These are phyloP conservation scores for Scartelaos histophorus DNA, from an alignment of 2,113 vertebrate species.

Conservation along the genomic window DNA sequence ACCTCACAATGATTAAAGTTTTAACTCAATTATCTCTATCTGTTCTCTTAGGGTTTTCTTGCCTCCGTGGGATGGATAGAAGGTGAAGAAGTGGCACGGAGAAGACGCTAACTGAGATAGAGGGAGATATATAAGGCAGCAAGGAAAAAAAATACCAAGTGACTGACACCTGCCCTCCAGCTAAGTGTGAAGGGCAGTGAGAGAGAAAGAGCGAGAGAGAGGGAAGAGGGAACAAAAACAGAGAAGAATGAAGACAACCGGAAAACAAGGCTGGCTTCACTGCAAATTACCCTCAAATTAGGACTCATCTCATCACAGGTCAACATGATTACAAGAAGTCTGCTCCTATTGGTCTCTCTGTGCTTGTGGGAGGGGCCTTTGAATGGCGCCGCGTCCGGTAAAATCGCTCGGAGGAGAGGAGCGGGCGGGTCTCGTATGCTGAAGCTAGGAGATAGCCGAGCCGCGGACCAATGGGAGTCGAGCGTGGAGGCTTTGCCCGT, in stretches of 20 bases:
- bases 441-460: conserved; percentile 58
- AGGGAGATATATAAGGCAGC: conserved; percentile 55
- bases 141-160: conserved; percentile 29
- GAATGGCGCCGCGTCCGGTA: conserved; percentile 42
- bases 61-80: conserved; percentile 58
- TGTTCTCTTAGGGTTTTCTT: conserved; percentile 72
- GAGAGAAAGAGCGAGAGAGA: conserved; percentile 52
- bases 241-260: conserved; percentile 75
- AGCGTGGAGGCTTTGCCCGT: conserved; percentile 61
- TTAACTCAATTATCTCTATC: conserved; percentile 81
- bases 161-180: conserved; percentile 71
- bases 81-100: conserved; percentile 31
- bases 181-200: conserved; percentile 54
- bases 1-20: conserved; percentile 72
- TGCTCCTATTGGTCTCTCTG: conserved; percentile 68
- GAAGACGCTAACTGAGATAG: conserved; percentile 51
- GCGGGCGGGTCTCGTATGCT: conserved; percentile 43
- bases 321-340: conserved; percentile 73
- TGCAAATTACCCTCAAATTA: conserved; percentile 68
- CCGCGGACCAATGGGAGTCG: conserved; percentile 63
- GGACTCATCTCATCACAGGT: conserved; percentile 50
- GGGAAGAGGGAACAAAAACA: conserved; percentile 39
- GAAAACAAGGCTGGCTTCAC: conserved; percentile 70
- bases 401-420: conserved; percentile 70
- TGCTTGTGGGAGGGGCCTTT: conserved; percentile 66